These are phyloP conservation scores for Andinoacara biseriatus DNA, from an alignment of 2,113 vertebrate species.

Conservation along the genomic window DNA sequence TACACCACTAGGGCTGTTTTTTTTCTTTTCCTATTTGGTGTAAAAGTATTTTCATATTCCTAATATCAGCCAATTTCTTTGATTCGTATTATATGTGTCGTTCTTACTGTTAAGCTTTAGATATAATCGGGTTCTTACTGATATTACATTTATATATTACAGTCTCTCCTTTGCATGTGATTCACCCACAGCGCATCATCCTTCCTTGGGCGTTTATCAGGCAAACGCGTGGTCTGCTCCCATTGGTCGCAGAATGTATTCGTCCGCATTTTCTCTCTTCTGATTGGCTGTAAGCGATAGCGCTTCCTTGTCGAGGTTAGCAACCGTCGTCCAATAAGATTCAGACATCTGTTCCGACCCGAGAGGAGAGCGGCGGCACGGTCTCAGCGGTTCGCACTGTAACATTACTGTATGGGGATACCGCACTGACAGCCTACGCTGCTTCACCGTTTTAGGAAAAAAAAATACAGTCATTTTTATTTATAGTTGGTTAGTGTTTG, in stretches of 20 bases:
- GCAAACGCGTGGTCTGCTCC: slow-evolving; percentile 75
- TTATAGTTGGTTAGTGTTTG: neutral
- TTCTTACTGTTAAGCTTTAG: neutral
- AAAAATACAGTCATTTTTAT: neutral
- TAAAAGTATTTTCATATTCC: neutral
- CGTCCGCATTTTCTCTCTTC: neutral
- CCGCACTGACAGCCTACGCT: neutral
- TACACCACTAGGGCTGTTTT: too few relatives aligned
- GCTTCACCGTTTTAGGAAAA: neutral
- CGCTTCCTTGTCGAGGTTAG: slow-evolving; percentile 47
- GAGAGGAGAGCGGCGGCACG: slow-evolving; percentile 70
- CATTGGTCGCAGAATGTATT: slow-evolving; percentile 62
- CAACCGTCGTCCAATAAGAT: slow-evolving; percentile 74
- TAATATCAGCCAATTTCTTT: neutral
- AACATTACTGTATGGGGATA: slow-evolving; percentile 42
- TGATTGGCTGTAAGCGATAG: slow-evolving; percentile 57
- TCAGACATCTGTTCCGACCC: slow-evolving; percentile 82
- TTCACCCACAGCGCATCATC: slow-evolving; percentile 21
- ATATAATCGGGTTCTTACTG: neutral
- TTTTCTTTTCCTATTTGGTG: neutral
- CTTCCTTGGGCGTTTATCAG: slow-evolving; percentile 52
- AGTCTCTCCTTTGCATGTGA: neutral
- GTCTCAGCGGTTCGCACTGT: slow-evolving; percentile 18
- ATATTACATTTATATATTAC: neutral
- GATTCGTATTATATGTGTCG: neutral